phyloP scores from a whole-genome alignment of 2,113 vertebrate species.

The Balaeniceps rex region DNA sequence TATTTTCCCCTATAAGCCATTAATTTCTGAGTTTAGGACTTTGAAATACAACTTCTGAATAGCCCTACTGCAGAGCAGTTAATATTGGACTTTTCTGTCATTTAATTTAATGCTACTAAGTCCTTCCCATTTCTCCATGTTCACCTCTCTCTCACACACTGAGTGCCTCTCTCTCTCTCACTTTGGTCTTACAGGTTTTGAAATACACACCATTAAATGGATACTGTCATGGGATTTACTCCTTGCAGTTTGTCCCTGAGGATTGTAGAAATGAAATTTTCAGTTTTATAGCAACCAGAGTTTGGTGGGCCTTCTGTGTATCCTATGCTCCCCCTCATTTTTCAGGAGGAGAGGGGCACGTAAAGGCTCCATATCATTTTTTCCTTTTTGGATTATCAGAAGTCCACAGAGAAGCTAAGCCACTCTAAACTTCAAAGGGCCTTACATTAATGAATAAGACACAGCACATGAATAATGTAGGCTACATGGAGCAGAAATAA shows the following conservation, averaged over 20 bases:
- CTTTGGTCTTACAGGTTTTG: background rate
- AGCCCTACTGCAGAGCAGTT: background rate
- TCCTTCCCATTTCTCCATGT: background rate
- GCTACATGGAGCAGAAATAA: background rate
- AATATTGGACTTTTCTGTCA: background rate
- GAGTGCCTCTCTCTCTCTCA: background rate
- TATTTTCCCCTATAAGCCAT: background rate
- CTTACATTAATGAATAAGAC: conserved; percentile 5
- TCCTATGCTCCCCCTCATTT: background rate
- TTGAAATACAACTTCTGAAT: background rate
- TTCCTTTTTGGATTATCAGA: background rate
- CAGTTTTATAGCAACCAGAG: conserved; percentile 1
- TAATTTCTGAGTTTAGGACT: background rate
- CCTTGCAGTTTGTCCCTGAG: conserved; percentile 18
- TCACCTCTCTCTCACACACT: background rate
- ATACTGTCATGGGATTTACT: conserved; percentile 27
- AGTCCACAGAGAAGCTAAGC: background rate
- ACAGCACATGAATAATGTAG: conserved; percentile 15
- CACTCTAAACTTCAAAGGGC: conserved; percentile 13
- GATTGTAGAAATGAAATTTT: conserved; percentile 31
- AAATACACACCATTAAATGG: conserved; percentile 38
- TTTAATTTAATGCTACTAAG: background rate
- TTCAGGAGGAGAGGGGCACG: background rate
- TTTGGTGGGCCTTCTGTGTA: background rate
- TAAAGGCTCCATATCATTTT: background rate